Conservation (phyloP, 2,113 vertebrate genomes). For the Cercopithecus mona region DNA sequence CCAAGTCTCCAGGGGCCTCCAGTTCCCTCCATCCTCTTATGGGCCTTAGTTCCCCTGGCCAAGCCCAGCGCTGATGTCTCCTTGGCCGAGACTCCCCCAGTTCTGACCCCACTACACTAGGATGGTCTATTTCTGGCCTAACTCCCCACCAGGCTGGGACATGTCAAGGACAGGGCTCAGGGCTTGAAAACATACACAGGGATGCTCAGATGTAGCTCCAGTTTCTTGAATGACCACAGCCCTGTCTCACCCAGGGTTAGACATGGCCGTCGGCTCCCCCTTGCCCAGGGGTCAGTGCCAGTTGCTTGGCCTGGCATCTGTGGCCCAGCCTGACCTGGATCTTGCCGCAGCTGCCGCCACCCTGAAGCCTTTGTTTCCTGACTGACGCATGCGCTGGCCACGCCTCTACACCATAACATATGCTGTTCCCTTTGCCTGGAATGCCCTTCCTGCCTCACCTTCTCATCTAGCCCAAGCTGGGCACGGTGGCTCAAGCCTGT, state of each 20-base stretch:
- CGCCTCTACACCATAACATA: background rate
- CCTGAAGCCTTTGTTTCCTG: background rate
- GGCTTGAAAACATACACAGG: background rate
- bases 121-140: background rate
- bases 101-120: background rate
- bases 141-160: background rate
- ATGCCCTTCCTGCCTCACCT: background rate
- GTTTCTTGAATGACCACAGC: background rate
- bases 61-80: background rate
- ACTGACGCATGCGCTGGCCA: too few species aligned
- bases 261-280: background rate
- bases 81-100: fast-evolving
- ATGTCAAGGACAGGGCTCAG: background rate
- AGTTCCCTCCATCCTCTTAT: background rate
- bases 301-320: background rate
- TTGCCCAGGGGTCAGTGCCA: background rate
- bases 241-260: background rate
- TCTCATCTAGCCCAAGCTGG: background rate
- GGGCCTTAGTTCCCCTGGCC: too few species aligned
- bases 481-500: too few species aligned
- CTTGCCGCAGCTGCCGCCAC: too few species aligned
- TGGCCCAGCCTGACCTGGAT: background rate
- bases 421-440: background rate
- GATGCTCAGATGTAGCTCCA: background rate
- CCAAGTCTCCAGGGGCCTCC: background rate